Evolutionary conservation across 1,140 invertebrate species (phyloP), one percentile per base, ranked within the genome.

Genomic region (Neodiprion lecontei): DNA sequence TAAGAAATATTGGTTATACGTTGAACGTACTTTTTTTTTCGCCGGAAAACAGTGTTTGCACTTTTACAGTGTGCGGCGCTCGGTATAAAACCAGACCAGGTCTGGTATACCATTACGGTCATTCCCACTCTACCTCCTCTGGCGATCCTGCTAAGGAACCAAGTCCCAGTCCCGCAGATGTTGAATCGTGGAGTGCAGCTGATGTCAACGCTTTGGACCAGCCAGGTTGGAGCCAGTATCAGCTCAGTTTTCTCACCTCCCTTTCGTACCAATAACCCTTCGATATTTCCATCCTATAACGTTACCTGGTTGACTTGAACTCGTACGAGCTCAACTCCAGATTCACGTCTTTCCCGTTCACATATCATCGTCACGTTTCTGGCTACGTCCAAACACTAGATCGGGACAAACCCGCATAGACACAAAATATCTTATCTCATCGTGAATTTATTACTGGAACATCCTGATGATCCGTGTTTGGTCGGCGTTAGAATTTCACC

Each of bases 51-150:
- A 88, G 87, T 88, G 88, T 89, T 89, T 88, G 87, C 87, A 88
- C 87, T 89, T 88, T 92, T 92, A 88, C 92, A 97, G 96, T 96
- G 86, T 99, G 97, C 92, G 95, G 96, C 86, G 96, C 96, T 84
- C 94, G 97, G 83, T 99, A 99, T 93, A 99, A 99, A 91, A 98
- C 97, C 71, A 92, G 97, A 79, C 96, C 97, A 77, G 98, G 98
- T 80, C 91, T 99, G 82, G 96, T 96, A 80, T 99, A 99, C 91
- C 98, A 99, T 92, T 97, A 97, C 91, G 94, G 95, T 87, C 97
- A 98, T 91, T 96, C 96, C 83, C 97, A 98, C 91, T 89, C 88
- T 89, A 88, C 87, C 88, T 89, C 88, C 88, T 89, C 88, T 82
- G 88, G 88, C 87, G 88, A 89, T 88, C 88, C 87, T 89, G 88